phyloP scores from a whole-genome alignment of 2,888 invertebrate genomes.

The Lacanobia wlatinum region DNA sequence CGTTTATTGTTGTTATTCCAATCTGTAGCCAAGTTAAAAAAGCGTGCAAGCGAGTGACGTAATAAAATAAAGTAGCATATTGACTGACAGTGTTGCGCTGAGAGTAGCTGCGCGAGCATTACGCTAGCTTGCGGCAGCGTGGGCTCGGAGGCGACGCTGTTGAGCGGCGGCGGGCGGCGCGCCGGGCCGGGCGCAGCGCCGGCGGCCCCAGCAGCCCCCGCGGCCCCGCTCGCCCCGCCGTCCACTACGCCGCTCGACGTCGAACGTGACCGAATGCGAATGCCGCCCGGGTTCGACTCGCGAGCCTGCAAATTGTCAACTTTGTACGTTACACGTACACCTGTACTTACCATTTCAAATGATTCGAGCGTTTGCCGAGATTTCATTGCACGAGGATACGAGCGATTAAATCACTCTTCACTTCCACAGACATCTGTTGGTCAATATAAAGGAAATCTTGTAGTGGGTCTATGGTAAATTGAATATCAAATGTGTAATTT shows the following conservation, averaged over 20 bases:
- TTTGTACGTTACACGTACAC: constrained; percentile 69
- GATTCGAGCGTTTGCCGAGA: constrained; percentile 68
- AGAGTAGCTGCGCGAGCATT: constrained; percentile 95
- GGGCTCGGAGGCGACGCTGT: constrained; percentile 94
- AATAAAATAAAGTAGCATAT: constrained; percentile 54
- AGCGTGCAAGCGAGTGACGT: constrained; percentile 35
- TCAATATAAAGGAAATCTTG: constrained; percentile 75
- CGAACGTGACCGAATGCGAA: constrained; percentile 85
- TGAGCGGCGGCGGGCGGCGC: constrained; percentile 91
- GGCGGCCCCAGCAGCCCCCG: constrained; percentile 64
- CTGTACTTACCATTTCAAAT: constrained; percentile 69
- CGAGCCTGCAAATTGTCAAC: constrained; percentile 77
- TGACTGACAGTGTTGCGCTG: constrained; percentile 91
- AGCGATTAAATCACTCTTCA: constrained; percentile 74
- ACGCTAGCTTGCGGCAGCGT: constrained; percentile 93
- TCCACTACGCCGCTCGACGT: constrained; percentile 88
- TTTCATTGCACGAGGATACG: constrained; percentile 71
- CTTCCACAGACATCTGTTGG: constrained; percentile 76
- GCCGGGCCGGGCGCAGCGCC: constrained; percentile 73
- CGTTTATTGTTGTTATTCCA: not conserved
- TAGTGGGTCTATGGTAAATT: constrained; percentile 67
- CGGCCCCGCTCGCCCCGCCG: constrained; percentile 83
- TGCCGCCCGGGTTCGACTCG: constrained; percentile 75
- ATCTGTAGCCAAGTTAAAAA: constrained; percentile 28
- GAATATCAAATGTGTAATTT: constrained; percentile 58